A percentile compares a stretch with the other conserved stretches of the same genome.
Evolutionary conservation across 2,113 vertebrate species (phyloP).

Genomic region (Beaufortia kweichowensis): DNA sequence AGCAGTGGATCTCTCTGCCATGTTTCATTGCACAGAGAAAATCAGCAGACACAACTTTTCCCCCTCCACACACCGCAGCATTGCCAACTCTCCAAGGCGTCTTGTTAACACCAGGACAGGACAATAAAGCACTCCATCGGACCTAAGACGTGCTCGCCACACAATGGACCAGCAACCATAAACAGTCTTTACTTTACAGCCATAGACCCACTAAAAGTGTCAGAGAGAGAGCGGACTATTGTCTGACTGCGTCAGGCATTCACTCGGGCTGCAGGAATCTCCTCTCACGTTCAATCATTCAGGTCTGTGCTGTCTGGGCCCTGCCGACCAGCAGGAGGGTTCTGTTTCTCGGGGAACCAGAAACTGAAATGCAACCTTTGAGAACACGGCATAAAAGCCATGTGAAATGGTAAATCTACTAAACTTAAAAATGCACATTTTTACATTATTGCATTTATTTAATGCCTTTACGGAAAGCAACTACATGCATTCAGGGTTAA

Average conservation of each 20-base stretch:
- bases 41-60: constrained; percentile 48
- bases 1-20: background rate
- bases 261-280: constrained; percentile 58
- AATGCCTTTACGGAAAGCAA: too few species aligned
- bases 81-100: constrained; percentile 60
- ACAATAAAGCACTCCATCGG: constrained; percentile 83
- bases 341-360: constrained; percentile 53
- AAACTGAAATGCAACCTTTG: constrained; percentile 34
- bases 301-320: constrained; percentile 40
- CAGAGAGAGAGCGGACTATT: constrained; percentile 63
- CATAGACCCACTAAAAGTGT: constrained; percentile 76
- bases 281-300: constrained; percentile 28
- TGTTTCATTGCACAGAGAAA: background rate
- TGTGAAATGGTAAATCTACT: constrained; percentile 19
- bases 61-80: constrained; percentile 59
- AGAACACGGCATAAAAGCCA: constrained; percentile 14
- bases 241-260: constrained; percentile 57
- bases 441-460: too few species aligned
- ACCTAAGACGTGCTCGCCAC: constrained; percentile 74
- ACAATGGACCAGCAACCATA: constrained; percentile 80
- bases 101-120: constrained; percentile 72
- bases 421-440: too few species aligned
- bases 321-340: constrained; percentile 48
- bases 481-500: too few species aligned
- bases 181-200: constrained; percentile 80